Percentiles rank a stretch among this genome's conserved stretches.
phyloP scores from a whole-genome alignment of 2,797 vertebrate species.

The Chaetophractus vellerosus region DNA sequence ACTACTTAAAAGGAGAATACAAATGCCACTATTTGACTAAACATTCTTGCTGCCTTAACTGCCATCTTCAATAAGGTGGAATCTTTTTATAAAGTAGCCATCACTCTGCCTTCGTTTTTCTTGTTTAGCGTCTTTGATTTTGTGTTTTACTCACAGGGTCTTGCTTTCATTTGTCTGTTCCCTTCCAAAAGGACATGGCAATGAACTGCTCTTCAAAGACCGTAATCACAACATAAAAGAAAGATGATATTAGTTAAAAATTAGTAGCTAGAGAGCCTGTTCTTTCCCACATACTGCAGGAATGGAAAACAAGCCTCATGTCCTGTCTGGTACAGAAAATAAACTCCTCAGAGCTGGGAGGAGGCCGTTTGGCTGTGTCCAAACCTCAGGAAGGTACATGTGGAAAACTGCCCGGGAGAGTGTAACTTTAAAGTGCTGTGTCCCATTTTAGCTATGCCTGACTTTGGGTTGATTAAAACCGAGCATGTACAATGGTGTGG shows the following conservation, averaged over 20 bases:
- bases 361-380: neutral
- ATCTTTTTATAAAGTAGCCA: neutral
- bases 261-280: neutral
- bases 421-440: neutral
- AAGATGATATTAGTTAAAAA: neutral
- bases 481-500: neutral
- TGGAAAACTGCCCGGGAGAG: neutral
- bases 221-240: neutral
- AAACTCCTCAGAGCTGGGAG: neutral
- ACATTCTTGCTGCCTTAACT: neutral
- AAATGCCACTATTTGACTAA: neutral
- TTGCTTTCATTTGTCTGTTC: neutral
- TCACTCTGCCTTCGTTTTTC: neutral
- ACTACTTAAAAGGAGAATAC: neutral
- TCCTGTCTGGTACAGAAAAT: neutral
- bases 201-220: neutral
- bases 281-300: neutral
- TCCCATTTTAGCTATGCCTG: neutral
- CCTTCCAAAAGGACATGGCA: neutral
- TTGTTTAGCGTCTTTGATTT: constrained; percentile 13
- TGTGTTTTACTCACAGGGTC: neutral
- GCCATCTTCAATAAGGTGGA: neutral
- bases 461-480: neutral
- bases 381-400: neutral
- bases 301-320: neutral